A percentile compares a stretch with the other conserved stretches of the same genome.
Conservation (phyloP, 2,797 vertebrate species). For the Agapornis canus region DNA sequence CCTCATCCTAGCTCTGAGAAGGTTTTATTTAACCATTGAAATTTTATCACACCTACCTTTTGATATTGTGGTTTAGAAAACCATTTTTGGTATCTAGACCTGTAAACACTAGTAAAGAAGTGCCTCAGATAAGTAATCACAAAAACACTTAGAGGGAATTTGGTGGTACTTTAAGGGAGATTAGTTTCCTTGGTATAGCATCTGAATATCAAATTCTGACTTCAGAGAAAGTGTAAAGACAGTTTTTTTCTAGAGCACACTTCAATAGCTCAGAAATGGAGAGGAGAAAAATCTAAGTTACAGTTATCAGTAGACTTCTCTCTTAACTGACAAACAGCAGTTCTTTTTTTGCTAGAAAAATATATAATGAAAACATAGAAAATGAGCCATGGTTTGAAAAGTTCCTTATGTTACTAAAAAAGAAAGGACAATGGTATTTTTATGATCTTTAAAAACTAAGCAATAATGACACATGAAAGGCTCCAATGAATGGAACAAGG, state of each 20-base stretch:
- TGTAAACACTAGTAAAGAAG: neutral
- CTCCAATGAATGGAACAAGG: neutral
- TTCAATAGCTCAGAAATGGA: neutral
- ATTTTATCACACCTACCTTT: neutral
- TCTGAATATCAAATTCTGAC: neutral
- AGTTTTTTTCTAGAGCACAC: neutral
- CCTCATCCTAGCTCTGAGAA: neutral
- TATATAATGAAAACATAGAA: neutral
- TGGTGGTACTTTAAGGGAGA: neutral
- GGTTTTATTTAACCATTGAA: neutral
- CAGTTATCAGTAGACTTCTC: neutral
- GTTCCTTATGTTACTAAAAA: neutral
- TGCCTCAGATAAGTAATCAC: neutral
- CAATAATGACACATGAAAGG: conserved; percentile 38
- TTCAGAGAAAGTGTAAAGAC: neutral
- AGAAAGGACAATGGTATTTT: neutral
- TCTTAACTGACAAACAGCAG: neutral
- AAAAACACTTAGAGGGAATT: neutral
- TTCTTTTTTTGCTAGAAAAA: neutral
- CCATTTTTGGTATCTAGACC: neutral
- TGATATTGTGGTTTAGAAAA: neutral
- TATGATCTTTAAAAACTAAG: conserved; percentile 27
- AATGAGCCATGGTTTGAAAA: neutral
- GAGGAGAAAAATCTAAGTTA: neutral
- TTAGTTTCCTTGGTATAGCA: neutral